Conservation (phyloP, 1,140 invertebrate species). For the Drosophila kanapiae region DNA sequence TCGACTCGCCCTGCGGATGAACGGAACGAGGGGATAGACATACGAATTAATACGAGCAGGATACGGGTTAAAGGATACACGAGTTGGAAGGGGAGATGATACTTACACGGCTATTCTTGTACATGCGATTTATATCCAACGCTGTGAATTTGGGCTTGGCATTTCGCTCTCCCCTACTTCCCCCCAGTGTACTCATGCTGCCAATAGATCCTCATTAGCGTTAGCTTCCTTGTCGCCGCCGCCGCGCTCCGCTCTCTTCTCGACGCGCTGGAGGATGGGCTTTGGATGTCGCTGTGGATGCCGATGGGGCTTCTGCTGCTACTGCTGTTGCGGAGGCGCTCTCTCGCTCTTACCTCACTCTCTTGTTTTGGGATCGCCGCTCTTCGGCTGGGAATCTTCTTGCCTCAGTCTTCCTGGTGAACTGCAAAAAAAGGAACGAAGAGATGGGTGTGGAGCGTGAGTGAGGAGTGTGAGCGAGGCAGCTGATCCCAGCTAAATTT, state of each 20-base stretch:
- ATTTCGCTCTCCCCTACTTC: slow-evolving; percentile 91
- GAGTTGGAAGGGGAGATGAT: not conserved
- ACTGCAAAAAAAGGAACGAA: slow-evolving; percentile 13
- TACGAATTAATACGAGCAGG: not conserved
- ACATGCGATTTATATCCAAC: slow-evolving; percentile 98
- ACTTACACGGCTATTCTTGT: slow-evolving; percentile 94
- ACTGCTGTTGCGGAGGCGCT: not conserved
- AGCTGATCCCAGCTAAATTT: slow-evolving; percentile 44
- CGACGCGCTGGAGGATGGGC: slow-evolving; percentile 43
- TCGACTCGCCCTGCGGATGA: slow-evolving; percentile 91
- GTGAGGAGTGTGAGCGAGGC: slow-evolving; percentile 1
- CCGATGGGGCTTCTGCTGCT: slow-evolving; percentile 9
- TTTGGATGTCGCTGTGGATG: slow-evolving; percentile 31
- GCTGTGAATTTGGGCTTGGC: slow-evolving; percentile 96
- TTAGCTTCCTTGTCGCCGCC: slow-evolving; percentile 82
- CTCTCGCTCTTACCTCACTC: not conserved
- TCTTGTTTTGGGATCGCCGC: slow-evolving; percentile 38
- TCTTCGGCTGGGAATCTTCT: slow-evolving; percentile 21
- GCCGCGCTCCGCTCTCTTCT: slow-evolving; percentile 71
- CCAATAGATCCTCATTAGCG: slow-evolving; percentile 86
- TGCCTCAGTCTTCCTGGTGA: slow-evolving; percentile 48
- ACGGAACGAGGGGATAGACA: not conserved
- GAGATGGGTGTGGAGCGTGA: slow-evolving; percentile 7
- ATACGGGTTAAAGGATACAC: not conserved
- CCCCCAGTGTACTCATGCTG: slow-evolving; percentile 96